Evolutionary conservation across 2,888 invertebrate species (phyloP).

Genomic region (Drymonia ruficornis): DNA sequence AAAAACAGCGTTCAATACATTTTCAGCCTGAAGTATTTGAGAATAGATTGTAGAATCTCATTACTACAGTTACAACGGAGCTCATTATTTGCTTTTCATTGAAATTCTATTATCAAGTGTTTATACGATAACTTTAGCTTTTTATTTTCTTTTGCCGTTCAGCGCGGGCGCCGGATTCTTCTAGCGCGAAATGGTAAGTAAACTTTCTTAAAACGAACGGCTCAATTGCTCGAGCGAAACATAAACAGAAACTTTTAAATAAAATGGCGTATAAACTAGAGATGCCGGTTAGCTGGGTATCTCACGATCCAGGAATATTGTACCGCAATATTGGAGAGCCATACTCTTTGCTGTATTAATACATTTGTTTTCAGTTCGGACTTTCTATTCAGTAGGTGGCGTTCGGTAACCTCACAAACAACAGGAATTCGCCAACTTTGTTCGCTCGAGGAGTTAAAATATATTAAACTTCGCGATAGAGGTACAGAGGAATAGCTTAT

Average conservation of each 20-base stretch:
- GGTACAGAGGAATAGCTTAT: slow-evolving; percentile 49
- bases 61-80: not conserved
- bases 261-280: slow-evolving; percentile 58
- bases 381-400: slow-evolving; percentile 20
- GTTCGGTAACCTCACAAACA: slow-evolving; percentile 20
- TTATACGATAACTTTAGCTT: slow-evolving; percentile 37
- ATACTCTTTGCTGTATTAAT: slow-evolving; percentile 18
- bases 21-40: too few species aligned
- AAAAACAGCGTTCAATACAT: too few species aligned
- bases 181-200: slow-evolving; percentile 62
- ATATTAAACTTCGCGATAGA: slow-evolving; percentile 46
- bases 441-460: slow-evolving; percentile 47
- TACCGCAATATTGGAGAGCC: slow-evolving; percentile 25
- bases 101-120: slow-evolving; percentile 27
- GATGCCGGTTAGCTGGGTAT: slow-evolving; percentile 32
- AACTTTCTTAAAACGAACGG: slow-evolving; percentile 58
- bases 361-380: slow-evolving; percentile 24
- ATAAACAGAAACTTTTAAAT: slow-evolving; percentile 65
- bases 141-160: slow-evolving; percentile 39
- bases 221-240: slow-evolving; percentile 59
- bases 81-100: slow-evolving; percentile 9
- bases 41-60: not conserved
- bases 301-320: not conserved
- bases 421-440: slow-evolving; percentile 33
- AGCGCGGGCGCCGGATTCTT: slow-evolving; percentile 45